Conservation (phyloP, 2,888 invertebrate genomes). For the Atrina japonica region DNA sequence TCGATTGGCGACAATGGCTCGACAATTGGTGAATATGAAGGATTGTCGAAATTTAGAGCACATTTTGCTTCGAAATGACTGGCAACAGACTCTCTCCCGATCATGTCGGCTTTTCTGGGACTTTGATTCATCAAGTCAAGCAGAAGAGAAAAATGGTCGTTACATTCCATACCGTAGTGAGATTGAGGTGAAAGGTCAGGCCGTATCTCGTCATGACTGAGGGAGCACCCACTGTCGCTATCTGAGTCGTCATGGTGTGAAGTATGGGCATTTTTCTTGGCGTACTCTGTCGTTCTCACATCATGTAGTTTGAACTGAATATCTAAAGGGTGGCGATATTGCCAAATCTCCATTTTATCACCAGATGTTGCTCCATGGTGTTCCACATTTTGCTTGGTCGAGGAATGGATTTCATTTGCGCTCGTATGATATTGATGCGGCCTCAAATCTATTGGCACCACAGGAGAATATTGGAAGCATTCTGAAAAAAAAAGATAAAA, state of each 20-base stretch:
- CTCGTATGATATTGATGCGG: no score
- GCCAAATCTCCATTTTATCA: no score
- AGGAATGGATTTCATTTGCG: no score
- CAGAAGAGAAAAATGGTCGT: conserved; percentile 64
- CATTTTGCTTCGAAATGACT: conserved; percentile 33
- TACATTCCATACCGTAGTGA: conserved; percentile 63
- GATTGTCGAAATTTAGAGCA: conserved; percentile 41
- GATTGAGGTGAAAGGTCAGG: conserved; percentile 48
- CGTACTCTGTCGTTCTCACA: conserved; percentile 34
- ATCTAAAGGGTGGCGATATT: no score
- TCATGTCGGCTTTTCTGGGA: conserved; percentile 44
- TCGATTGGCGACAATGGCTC: conserved; percentile 29
- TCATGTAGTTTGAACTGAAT: no score
- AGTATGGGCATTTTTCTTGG: neutral
- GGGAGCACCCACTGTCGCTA: conserved; percentile 47
- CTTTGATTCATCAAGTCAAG: conserved; percentile 66
- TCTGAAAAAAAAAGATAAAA: no score
- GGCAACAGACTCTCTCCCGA: conserved; percentile 35
- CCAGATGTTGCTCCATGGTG: no score
- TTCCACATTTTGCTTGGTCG: no score
- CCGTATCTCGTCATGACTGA: conserved; percentile 44
- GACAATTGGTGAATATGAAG: conserved; percentile 17
- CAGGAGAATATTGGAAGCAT: conserved; percentile 33
- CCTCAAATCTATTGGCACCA: no score
- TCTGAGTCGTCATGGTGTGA: conserved; percentile 43